Base-by-base conservation (phyloP, 2,797 vertebrate genomes). In the Chaunax sp. region DNA sequence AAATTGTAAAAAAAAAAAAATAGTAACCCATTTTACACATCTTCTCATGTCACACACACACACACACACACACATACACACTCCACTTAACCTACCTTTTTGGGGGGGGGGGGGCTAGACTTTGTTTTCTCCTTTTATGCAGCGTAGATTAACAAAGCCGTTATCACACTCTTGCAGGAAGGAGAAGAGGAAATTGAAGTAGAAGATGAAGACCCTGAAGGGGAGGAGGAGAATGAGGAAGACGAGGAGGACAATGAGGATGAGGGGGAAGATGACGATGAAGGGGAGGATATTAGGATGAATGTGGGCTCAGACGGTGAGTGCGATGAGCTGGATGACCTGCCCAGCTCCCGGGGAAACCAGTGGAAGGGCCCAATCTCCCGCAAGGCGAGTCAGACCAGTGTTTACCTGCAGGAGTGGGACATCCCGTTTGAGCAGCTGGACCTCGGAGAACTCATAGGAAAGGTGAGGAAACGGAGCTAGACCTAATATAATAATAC, bases 331-430 rank as follows among this genome's bases (percentile, higher is more conserved):
- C 86, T 99, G 61, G 97, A 98, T 0, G 98, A 99, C 50, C 57
- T 99, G 68, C 98, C 98, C 1, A 94, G 81, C 85, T 84, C 95
- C 1, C 92, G 94, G 38, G 93, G 95, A 22, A 86, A 85, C 16
- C 94, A 92, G 67, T 95, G 96, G 96, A 95, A 95, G 57, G 96
- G 96, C 59, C 97, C 96, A 84, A 98, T 99, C 68, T 95, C 95
- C 4, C 97, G 98, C 59, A 99, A 98, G 56, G 87, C 95, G 58
- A 98, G 97, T 82, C 97, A 99, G 94, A 99, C 97, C 77, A 99
- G 97, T 0, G 96, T 97, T 62, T 98, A 98, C 91, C 93, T 99
- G 82, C 97, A 98, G 78, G 98, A 99, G 78, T 99, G 98, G 98
- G 96, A 99, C 87, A 97, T 99, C 60, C 98, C 97, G 3, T 99